Conservation (phyloP, 2,888 invertebrate species). For the Iphiclides podalirius region DNA sequence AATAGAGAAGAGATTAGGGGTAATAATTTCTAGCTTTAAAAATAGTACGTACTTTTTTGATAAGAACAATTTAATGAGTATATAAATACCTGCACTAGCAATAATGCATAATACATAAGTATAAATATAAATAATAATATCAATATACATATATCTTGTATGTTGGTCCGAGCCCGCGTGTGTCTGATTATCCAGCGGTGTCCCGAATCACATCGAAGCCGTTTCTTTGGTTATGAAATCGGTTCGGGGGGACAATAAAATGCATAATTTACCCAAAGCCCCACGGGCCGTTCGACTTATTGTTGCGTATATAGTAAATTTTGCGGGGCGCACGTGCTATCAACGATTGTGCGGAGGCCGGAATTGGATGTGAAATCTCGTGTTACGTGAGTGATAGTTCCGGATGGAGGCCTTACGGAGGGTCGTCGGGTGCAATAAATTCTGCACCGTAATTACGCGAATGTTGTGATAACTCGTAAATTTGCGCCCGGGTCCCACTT, state of each 20-base stretch:
- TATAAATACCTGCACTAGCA: no score
- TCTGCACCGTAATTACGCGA: slow-evolving; percentile 10
- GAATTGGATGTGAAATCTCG: slow-evolving; percentile 26
- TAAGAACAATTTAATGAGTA: no score
- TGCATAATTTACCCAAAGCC: slow-evolving; percentile 39
- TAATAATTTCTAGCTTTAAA: no score
- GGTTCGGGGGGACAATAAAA: slow-evolving; percentile 42
- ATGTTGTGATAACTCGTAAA: slow-evolving; percentile 17
- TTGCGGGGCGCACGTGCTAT: slow-evolving; percentile 39
- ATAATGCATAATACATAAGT: no score
- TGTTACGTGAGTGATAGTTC: slow-evolving; percentile 30
- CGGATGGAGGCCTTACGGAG: slow-evolving; percentile 8
- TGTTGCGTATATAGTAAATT: slow-evolving; percentile 39
- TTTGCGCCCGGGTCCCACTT: neutral
- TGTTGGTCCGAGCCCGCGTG: no score
- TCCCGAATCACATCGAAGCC: slow-evolving; percentile 15
- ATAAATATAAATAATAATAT: no score
- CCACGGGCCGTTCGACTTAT: slow-evolving; percentile 34
- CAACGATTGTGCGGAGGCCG: slow-evolving; percentile 32
- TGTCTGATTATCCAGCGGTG: no score
- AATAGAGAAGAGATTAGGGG: no score
- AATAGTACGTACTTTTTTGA: no score
- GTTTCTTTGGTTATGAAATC: slow-evolving; percentile 41
- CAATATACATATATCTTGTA: no score
- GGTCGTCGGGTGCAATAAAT: slow-evolving; percentile 14